Evolutionary conservation across 2,113 vertebrate genomes (phyloP).

Genomic region (Laterallus jamaicensis): DNA sequence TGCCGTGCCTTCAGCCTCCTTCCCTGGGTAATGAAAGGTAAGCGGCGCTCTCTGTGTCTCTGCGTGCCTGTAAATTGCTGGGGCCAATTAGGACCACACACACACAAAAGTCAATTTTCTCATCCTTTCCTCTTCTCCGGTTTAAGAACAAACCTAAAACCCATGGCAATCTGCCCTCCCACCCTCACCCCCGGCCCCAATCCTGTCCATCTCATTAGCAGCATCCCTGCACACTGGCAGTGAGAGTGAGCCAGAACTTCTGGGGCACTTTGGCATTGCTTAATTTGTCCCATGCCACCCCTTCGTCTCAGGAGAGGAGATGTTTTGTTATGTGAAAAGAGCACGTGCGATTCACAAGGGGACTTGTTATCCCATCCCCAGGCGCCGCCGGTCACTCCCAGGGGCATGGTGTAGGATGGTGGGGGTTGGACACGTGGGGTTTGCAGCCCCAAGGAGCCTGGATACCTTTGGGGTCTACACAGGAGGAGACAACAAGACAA

Average conservation of each 20-base stretch:
- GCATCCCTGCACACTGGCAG: background rate
- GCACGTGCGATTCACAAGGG: background rate
- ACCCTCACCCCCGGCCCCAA: too few relatives aligned
- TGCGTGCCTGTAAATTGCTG: constrained; percentile 12
- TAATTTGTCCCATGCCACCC: constrained; percentile 64
- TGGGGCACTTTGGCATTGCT: constrained; percentile 27
- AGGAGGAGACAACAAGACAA: background rate
- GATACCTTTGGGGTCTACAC: background rate
- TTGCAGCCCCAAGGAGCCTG: background rate
- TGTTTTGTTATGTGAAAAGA: constrained; percentile 71
- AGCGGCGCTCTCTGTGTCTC: background rate
- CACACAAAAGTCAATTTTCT: background rate
- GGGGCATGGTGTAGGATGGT: accelerated
- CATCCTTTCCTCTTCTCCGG: background rate
- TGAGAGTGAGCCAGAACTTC: background rate
- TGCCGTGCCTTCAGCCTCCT: background rate
- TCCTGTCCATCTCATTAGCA: background rate
- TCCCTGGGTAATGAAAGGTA: background rate
- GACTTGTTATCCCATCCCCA: constrained; percentile 50
- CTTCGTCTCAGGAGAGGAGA: constrained; percentile 38
- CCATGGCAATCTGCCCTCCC: background rate
- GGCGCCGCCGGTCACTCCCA: background rate
- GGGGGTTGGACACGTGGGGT: background rate
- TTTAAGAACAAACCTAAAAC: background rate
- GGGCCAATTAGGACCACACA: background rate